Evolutionary conservation across 1,140 invertebrate species (phyloP).

Genomic region (Palaemon carinicauda): DNA sequence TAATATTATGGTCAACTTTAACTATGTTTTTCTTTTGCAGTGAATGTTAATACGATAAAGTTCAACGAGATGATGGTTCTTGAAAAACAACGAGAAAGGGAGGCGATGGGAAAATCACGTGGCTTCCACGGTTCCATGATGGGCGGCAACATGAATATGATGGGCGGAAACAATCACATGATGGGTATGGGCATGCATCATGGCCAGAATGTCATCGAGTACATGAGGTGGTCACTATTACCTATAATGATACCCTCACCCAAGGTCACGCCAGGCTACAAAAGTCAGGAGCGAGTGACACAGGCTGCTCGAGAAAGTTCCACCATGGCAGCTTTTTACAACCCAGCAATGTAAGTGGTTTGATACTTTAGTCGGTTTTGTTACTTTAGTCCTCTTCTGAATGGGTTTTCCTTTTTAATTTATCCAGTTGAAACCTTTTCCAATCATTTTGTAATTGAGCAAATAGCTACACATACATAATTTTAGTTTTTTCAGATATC

Average conservation of each 20-base stretch:
- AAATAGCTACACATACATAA: too few species aligned
- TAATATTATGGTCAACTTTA: background rate
- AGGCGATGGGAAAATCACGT: constrained; percentile 62
- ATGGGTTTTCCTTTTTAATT: too few species aligned
- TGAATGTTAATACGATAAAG: constrained; percentile 87
- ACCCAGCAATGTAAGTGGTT: constrained; percentile 75
- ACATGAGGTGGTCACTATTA: constrained; percentile 26
- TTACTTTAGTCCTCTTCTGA: constrained; percentile 5
- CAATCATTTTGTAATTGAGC: too few species aligned
- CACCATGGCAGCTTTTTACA: constrained; percentile 84
- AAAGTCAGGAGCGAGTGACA: constrained; percentile 85
- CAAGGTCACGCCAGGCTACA: constrained; percentile 72
- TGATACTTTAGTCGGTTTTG: background rate
- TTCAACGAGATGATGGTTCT: constrained; percentile 92
- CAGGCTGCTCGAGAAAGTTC: constrained; percentile 85
- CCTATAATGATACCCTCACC: constrained; percentile 32
- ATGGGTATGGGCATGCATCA: constrained; percentile 56
- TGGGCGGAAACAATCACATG: constrained; percentile 11
- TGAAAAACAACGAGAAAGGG: constrained; percentile 84
- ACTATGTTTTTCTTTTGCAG: constrained; percentile 64
- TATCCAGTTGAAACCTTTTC: too few species aligned
- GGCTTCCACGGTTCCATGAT: background rate
- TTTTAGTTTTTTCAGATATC: too few species aligned
- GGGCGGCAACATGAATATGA: background rate
- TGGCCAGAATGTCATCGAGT: background rate